Conservation (phyloP, 2,797 vertebrate genomes). For the Poecilia wingei region DNA sequence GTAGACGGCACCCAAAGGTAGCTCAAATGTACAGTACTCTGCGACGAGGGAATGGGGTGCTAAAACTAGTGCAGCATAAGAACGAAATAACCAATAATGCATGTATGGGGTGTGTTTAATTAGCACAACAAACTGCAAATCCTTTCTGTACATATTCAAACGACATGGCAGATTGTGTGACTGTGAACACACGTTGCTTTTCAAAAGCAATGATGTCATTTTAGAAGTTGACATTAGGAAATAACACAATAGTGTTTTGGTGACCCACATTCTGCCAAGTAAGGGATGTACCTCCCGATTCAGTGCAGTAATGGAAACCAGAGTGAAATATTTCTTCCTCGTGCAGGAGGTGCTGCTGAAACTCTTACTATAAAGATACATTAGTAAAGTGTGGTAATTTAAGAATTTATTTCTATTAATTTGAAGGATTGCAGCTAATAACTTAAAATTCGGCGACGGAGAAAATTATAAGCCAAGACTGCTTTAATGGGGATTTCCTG, state of each 20-base stretch:
- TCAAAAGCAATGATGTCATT: slow-evolving; percentile 12
- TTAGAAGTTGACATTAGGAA: slow-evolving; percentile 21
- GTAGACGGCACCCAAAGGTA: not conserved
- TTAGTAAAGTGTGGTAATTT: not conserved
- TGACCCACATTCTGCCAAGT: slow-evolving; percentile 1
- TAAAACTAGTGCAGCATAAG: not conserved
- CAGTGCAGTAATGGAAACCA: not conserved
- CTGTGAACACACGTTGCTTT: not conserved
- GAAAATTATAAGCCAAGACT: not conserved
- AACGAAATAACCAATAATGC: not conserved
- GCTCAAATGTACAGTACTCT: not conserved
- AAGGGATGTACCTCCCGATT: slow-evolving; percentile 12
- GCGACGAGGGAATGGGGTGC: not conserved
- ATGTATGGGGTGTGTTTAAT: not conserved
- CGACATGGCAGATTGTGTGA: not conserved
- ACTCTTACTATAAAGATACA: not conserved
- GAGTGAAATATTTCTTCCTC: not conserved
- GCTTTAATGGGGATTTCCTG: not conserved
- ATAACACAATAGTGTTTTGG: slow-evolving; percentile 19
- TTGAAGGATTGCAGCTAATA: not conserved
- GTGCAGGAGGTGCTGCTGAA: not conserved
- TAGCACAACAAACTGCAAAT: not conserved
- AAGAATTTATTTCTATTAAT: not conserved
- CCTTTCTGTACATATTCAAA: not conserved
- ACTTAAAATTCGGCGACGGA: not conserved